Conservation (phyloP, 2,888 invertebrate genomes). For the Brachyptera risi region DNA sequence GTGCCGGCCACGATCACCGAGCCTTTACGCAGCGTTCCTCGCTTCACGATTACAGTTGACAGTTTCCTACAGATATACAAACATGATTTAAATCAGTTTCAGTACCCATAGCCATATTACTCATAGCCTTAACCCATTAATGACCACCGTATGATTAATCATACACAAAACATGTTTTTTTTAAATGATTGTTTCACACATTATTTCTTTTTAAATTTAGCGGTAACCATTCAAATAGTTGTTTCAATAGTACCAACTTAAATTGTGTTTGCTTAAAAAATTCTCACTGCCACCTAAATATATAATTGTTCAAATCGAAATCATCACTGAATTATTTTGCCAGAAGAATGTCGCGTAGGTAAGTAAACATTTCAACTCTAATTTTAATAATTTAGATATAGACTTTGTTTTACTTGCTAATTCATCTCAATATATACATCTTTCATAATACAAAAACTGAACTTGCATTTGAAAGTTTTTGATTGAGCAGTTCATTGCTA, state of each 20-base stretch:
- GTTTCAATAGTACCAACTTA: neutral
- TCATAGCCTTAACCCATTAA: neutral
- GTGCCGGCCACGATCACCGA: conserved; percentile 75
- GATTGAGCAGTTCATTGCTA: neutral
- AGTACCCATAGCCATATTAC: no score
- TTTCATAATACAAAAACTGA: neutral
- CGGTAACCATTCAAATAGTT: neutral
- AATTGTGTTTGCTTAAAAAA: neutral
- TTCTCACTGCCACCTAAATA: neutral
- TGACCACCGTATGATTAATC: neutral
- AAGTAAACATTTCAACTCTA: neutral
- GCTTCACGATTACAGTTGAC: conserved; percentile 76
- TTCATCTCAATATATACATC: neutral
- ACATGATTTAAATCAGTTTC: no score
- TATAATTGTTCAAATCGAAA: neutral
- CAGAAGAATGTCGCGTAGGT: neutral
- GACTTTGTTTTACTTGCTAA: neutral
- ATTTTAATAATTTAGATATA: neutral
- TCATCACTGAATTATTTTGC: neutral
- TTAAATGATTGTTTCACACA: neutral
- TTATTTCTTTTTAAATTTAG: neutral
- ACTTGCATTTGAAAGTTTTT: neutral
- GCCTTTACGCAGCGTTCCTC: conserved; percentile 79
- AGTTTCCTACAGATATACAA: conserved; percentile 59
- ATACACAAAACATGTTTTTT: neutral